Evolutionary conservation across 1,140 invertebrate species (phyloP).

Genomic region (Manduca sexta): DNA sequence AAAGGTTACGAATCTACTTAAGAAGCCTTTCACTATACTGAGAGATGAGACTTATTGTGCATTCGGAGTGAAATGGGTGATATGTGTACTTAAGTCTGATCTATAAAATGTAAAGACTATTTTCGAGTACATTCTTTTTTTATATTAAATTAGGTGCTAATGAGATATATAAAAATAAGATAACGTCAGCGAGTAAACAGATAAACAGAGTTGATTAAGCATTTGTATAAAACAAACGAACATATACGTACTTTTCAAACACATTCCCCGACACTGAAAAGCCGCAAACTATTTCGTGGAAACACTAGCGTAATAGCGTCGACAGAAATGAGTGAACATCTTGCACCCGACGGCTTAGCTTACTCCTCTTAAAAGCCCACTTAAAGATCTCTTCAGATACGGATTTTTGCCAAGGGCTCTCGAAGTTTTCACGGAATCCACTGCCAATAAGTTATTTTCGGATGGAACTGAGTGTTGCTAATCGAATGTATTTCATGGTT

Average conservation of each 20-base stretch:
- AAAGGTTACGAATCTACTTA: conserved; percentile 18
- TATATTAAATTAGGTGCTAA: too few relatives aligned
- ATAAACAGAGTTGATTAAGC: too few relatives aligned
- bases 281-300: too few relatives aligned
- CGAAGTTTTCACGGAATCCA: conserved; percentile 43
- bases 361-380: conserved; percentile 68
- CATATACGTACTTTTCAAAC: too few relatives aligned
- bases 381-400: conserved; percentile 61
- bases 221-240: too few relatives aligned
- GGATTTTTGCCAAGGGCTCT: conserved; percentile 61
- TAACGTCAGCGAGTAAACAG: too few relatives aligned
- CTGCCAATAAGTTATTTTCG: conserved; percentile 58
- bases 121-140: too few relatives aligned
- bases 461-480: conserved; percentile 26
- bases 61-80: too few relatives aligned
- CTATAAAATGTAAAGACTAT: too few relatives aligned
- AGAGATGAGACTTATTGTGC: conserved; percentile 1
- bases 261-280: too few relatives aligned
- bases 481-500: conserved; percentile 7
- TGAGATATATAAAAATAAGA: too few relatives aligned
- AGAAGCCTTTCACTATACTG: conserved; percentile 7
- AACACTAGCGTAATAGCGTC: conserved; percentile 56
- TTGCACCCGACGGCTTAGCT: conserved; percentile 65
- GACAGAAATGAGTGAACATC: conserved; percentile 60
- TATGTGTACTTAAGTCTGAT: too few relatives aligned